Base-by-base conservation (phyloP, 2,888 invertebrate genomes). In the Oegoconia quadripuncta region DNA sequence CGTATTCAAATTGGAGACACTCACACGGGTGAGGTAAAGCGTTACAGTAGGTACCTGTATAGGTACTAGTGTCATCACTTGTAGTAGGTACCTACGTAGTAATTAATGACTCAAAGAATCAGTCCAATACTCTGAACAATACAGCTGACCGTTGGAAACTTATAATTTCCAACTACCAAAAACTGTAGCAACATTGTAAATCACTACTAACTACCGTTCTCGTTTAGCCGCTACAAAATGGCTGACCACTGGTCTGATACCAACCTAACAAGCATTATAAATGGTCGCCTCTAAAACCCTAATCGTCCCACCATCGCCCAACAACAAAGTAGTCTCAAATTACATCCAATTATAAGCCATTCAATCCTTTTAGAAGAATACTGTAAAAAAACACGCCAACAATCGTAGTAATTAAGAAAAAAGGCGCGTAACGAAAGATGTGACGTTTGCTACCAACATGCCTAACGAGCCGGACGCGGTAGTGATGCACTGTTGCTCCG, bases 341-440 rank as follows among this genome's bases (percentile, higher is more conserved):
- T 86, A 87, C 86, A 83, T 73, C 82, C 86, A 87, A 87, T 87
- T 87, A 87, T 82, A 74, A 71, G 67, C 77, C 72, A 86, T 87
- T 86, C 83, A 86, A 79, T 77, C 75, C 81, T 77, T 83, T 78
- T 77, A 64, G 64, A 73, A 64, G 65, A 64, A 75, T 71, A 69
- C 69, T 68, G 58, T 73, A 63, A 71, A 75, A 77, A 78, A 76
- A 73, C 65, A 63, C 60, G 61, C 55, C 52, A 76, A 87, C 86
- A 87, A 86, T 82, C 72, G 67, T 50, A 68, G 74, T 81, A 79
- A 82, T 86, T 83, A 81, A 76, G 73, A 73, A 79, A 79, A 78
- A 76, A 75, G 72, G 67, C 74, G 79, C 78, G 76, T 76, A 81
- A 79, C 77, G 65, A 74, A 78, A 78, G 63, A 71, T 77, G 69